phyloP scores from a whole-genome alignment of 2,113 vertebrate genomes.

The Anhinga anhinga region DNA sequence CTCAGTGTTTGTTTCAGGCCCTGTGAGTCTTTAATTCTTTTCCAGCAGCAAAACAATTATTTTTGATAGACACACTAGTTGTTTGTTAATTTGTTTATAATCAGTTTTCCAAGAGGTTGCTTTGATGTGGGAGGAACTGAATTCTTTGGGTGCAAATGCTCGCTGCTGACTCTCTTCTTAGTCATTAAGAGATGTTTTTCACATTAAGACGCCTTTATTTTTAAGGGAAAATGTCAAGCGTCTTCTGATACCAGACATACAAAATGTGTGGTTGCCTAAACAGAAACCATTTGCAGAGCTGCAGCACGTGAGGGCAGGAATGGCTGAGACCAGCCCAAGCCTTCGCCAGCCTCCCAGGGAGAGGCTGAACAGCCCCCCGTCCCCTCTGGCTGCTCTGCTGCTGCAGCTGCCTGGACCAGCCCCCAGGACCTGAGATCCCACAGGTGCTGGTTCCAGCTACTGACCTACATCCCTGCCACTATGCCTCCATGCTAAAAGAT shows the following conservation, averaged over 20 bases:
- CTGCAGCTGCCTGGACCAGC: not conserved
- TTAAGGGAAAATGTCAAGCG: slow-evolving; percentile 14
- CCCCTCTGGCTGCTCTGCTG: not conserved
- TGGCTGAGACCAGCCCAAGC: not conserved
- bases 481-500: not conserved
- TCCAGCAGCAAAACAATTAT: not conserved
- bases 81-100: slow-evolving; percentile 49
- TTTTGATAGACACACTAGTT: slow-evolving; percentile 13
- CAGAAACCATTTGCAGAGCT: not conserved
- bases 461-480: not conserved
- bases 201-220: not conserved
- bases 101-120: slow-evolving; percentile 16
- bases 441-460: not conserved
- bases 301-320: not conserved
- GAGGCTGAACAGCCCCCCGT: not conserved
- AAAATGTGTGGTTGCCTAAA: not conserved
- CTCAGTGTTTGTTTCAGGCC: not conserved
- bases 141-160: slow-evolving; percentile 32
- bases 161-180: slow-evolving; percentile 15
- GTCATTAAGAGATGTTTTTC: slow-evolving; percentile 29
- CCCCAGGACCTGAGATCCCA: not conserved
- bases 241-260: not conserved
- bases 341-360: not conserved
- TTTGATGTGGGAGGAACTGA: slow-evolving; percentile 41
- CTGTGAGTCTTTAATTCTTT: not conserved